Evolutionary conservation across 2,113 vertebrate genomes (phyloP), one percentile per base, ranked within the genome.

Genomic region (Pagrus major): DNA sequence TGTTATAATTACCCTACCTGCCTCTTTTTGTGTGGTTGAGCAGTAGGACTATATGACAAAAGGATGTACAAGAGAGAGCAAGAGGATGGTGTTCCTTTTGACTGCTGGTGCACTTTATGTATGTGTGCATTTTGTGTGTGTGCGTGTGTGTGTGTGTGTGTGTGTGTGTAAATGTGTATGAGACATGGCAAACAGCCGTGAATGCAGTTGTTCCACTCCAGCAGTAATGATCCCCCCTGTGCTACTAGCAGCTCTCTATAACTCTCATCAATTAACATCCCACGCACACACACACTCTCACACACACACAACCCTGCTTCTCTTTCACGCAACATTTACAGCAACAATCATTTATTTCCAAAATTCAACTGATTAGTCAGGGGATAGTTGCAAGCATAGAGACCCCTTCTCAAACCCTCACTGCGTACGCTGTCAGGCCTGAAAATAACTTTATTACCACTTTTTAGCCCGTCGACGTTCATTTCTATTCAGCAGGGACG

Each of bases 201-300:
- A 93, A 94, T 93, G 93, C 94, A 91, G 95, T 94, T 92, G 94
- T 94, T 95, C 92, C 93, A 94, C 94, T 93, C 85, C 83, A 90
- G 86, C 88, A 88, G 88, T 95, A 95, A 95, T 95, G 94, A 96
- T 94, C 86, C 93, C 92, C 94, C 91, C 81, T 92, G 93, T 94
- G 92, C 91, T 92, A 91, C 89, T 87, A 93, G 90, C 93, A 93
- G 91, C 89, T 91, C 92, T 92, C 92, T 92, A 93, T 94, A 95
- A 95, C 89, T 92, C 93, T 94, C 94, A 95, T 95, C 94, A 96
- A 94, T 95, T 96, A 96, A 93, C 94, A 93, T 92, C 89, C 87
- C 75, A 71, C 77, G 86, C 80, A 78, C 85, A 86, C 52, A 47
- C 71, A 78, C 82, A 73, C 77, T 86, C 80, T 83, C 90, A 78